Base-by-base conservation (phyloP, 30 jellyfish, hydroid and myxozoan genomes). In the Aurelia coerulea region DNA sequence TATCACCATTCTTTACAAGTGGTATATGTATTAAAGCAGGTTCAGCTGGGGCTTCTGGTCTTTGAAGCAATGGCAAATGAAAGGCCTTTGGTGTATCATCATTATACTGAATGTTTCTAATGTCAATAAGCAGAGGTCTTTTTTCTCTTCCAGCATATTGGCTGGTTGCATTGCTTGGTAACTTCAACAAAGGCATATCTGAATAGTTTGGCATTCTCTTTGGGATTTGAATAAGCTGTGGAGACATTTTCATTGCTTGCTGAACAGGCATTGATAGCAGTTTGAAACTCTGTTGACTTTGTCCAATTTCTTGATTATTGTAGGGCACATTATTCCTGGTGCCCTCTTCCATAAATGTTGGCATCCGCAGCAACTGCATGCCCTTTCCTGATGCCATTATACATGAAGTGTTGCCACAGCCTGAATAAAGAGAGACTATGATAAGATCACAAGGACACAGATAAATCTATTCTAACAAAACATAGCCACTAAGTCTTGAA, bases 1-100 rank as follows among this genome's bases (percentile, higher is more conserved):
- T 53, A 17, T 74, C 60, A 46, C 5, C 73, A 74, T 50, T 19
- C 51, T 9, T 74, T 16, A 68, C 54, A 52, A 74, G 73, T 46
- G 85, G 85, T 15, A 74, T 19, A 19, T 19, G 52, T 16, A 53
- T 33, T 29, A 74, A 15, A 60, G 70, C 4, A 3, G 70, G 70
- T n/a, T 60, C 70, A n/a, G 10, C 13, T 60, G 10, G 70, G 35
- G 35, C 35, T 17, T 13, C 70, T 11, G 35, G 10, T 17, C 35
- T 60, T n/a, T 9, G 2, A 60, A 60, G 70, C 35, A 60, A 60
- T 17, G 70, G 70, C 70, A 60, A 60, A n/a, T 5, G 13, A 46
- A 6, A 46, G 31, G 35, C 10, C 11, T 60, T 60, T 60, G 32
- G 70, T 60, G 70, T 1, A 17, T n/a, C 35, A 23, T 23, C 35